These are phyloP conservation scores for Drosophila sechellia DNA, from an alignment of 1,140 invertebrate species.

Conservation along the genomic window DNA sequence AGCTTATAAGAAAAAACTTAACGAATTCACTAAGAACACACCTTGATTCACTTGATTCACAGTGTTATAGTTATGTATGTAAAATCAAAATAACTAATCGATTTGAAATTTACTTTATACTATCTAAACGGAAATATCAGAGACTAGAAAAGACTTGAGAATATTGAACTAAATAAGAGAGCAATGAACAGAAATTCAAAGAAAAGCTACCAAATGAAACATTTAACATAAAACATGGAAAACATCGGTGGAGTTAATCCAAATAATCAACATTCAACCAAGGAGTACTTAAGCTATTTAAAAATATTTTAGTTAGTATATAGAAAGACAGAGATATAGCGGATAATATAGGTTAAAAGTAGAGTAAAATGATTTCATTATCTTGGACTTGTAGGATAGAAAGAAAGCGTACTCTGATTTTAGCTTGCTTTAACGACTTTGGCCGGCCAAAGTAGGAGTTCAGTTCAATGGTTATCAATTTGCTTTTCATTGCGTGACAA, in stretches of 20 bases:
- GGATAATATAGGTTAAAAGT: slow-evolving; percentile 48
- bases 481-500: slow-evolving; percentile 56
- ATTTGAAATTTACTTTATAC: slow-evolving; percentile 9
- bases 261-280: slow-evolving; percentile 54
- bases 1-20: slow-evolving; percentile 23
- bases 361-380: slow-evolving; percentile 57
- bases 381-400: slow-evolving; percentile 39
- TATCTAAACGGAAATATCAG: slow-evolving; percentile 24
- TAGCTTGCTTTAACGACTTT: slow-evolving; percentile 46
- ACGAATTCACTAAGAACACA: slow-evolving; percentile 21
- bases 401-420: slow-evolving; percentile 62
- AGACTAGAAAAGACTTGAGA: slow-evolving; percentile 36
- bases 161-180: slow-evolving; percentile 18
- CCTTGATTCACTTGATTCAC: not conserved
- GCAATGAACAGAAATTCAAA: slow-evolving; percentile 30
- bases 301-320: slow-evolving; percentile 64
- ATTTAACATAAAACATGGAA: slow-evolving; percentile 54
- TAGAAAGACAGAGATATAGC: slow-evolving; percentile 63
- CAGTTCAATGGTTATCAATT: slow-evolving; percentile 42
- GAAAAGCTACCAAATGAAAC: slow-evolving; percentile 43
- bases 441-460: slow-evolving; percentile 45
- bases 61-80: slow-evolving; percentile 2
- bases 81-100: slow-evolving; percentile 20
- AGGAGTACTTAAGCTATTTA: slow-evolving; percentile 66
- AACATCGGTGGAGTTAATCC: slow-evolving; percentile 37